A percentile compares a stretch with the other conserved stretches of the same genome.
Conservation (phyloP, 1,140 invertebrate genomes). For the Drosophila varians region DNA sequence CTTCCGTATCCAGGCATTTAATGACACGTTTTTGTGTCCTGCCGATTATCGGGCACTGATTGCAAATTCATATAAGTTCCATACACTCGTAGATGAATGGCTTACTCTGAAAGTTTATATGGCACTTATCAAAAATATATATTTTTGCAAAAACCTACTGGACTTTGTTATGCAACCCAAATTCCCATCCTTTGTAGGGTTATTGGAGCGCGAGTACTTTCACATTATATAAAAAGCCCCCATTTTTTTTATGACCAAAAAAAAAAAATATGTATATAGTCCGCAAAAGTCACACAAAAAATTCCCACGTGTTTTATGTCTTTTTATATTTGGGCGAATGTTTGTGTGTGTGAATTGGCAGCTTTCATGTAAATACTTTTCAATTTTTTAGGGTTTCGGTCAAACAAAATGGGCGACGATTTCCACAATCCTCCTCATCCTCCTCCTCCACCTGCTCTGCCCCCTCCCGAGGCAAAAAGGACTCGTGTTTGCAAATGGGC, state of each 20-base stretch:
- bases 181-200: constrained; percentile 53
- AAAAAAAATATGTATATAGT: constrained; percentile 35
- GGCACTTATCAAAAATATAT: constrained; percentile 46
- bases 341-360: constrained; percentile 38
- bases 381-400: constrained; percentile 41
- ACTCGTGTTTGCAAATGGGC: constrained; percentile 44
- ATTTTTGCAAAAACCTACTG: constrained; percentile 21
- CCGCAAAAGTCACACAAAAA: constrained; percentile 43
- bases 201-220: constrained; percentile 65
- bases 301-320: constrained; percentile 6
- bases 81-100: constrained; percentile 3
- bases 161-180: constrained; percentile 50
- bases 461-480: neutral
- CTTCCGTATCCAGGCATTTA: constrained; percentile 12
- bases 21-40: constrained; percentile 42
- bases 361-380: constrained; percentile 70
- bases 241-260: constrained; percentile 23
- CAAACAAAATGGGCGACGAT: constrained; percentile 39
- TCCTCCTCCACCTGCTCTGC: too few relatives aligned
- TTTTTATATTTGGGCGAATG: neutral
- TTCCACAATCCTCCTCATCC: neutral
- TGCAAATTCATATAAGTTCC: constrained; percentile 4
- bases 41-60: constrained; percentile 30
- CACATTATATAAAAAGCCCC: constrained; percentile 30
- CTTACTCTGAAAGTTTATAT: constrained; percentile 16